Percentiles rank a stretch among this genome's conserved stretches.
phyloP scores from a whole-genome alignment of 2,797 vertebrate genomes.

The Rhinoraja longicauda region DNA sequence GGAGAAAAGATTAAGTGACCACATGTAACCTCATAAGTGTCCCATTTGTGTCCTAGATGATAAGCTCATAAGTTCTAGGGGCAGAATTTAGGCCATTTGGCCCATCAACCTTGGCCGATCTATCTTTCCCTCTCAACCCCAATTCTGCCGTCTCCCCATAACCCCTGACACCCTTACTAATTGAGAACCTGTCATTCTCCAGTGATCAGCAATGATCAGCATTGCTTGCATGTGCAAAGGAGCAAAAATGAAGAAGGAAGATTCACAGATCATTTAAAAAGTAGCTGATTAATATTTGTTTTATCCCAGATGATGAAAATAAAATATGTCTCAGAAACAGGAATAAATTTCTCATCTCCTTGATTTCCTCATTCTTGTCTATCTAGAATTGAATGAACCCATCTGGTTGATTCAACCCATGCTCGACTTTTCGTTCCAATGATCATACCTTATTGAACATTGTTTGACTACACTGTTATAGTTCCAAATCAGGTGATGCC shows the following conservation, averaged over 20 bases:
- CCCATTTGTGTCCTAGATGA: neutral
- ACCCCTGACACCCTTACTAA: too few relatives aligned
- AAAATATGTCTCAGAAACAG: neutral
- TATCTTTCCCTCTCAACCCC: too few relatives aligned
- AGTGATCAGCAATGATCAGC: too few relatives aligned
- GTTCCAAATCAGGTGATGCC: neutral
- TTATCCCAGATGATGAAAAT: neutral
- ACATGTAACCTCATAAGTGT: neutral
- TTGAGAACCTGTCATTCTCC: too few relatives aligned
- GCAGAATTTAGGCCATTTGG: too few relatives aligned
- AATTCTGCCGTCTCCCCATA: too few relatives aligned
- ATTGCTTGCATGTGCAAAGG: neutral
- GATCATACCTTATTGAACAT: neutral
- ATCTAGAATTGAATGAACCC: neutral
- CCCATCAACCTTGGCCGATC: too few relatives aligned
- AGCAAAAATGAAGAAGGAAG: neutral
- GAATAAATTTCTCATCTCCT: neutral
- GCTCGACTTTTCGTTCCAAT: too few relatives aligned
- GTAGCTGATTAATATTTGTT: neutral
- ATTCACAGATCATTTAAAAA: neutral
- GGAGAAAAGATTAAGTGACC: neutral
- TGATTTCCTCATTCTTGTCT: neutral
- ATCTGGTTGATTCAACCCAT: neutral
- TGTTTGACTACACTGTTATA: neutral
- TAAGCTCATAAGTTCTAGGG: neutral